phyloP scores from a whole-genome alignment of 2,113 vertebrate genomes.

The Ictalurus punctatus region DNA sequence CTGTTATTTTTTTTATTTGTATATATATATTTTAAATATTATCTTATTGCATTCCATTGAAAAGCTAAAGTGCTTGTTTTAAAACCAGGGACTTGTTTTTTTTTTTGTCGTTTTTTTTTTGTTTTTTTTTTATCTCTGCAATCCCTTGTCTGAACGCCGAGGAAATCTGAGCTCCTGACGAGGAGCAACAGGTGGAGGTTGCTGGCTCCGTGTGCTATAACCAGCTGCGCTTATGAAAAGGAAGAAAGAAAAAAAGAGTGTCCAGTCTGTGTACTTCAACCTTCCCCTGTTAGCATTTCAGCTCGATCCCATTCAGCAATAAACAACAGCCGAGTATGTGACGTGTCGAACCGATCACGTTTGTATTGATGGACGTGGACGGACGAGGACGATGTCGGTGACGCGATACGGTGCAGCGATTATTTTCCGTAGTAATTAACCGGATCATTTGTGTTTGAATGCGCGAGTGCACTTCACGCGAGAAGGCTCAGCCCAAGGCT shows the following conservation, averaged over 20 bases:
- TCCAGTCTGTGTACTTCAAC: slow-evolving; percentile 18
- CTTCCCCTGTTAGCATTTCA: slow-evolving; percentile 32
- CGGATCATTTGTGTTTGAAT: background rate
- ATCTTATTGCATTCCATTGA: slow-evolving; percentile 43
- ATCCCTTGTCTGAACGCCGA: slow-evolving; percentile 23
- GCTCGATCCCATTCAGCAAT: slow-evolving; percentile 8
- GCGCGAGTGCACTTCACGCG: background rate
- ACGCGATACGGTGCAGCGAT: background rate
- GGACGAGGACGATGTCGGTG: background rate
- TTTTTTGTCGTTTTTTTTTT: background rate
- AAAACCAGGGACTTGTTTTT: slow-evolving; percentile 16
- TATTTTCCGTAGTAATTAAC: background rate
- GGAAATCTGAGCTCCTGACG: slow-evolving; percentile 54
- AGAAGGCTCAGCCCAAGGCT: background rate
- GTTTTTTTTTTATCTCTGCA: slow-evolving; percentile 12
- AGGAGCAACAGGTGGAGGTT: slow-evolving; percentile 55
- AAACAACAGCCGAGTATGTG: background rate
- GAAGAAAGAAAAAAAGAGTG: slow-evolving; percentile 24
- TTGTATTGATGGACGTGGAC: background rate
- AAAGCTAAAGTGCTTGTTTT: slow-evolving; percentile 12
- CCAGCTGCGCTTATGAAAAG: slow-evolving; percentile 51
- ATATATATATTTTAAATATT: background rate
- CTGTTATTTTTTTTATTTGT: background rate
- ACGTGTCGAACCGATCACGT: background rate
- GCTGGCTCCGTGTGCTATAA: slow-evolving; percentile 47